phyloP scores from a whole-genome alignment of 2,888 invertebrate species.

The Coronaproctus castanopsis region DNA sequence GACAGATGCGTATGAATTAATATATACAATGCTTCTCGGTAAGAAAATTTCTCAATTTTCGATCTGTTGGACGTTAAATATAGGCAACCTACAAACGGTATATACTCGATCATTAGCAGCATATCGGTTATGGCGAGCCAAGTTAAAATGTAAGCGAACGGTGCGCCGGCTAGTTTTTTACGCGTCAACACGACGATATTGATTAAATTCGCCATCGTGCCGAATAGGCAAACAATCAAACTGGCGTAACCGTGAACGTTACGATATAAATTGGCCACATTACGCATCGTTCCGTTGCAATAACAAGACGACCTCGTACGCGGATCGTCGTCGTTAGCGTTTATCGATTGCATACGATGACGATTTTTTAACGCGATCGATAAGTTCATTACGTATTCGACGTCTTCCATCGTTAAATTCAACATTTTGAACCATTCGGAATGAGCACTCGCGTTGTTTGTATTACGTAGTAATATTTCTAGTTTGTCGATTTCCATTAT shows the following conservation, averaged over 20 bases:
- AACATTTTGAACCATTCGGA: conserved; percentile 1
- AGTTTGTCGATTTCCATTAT: no score
- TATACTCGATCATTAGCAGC: conserved; percentile 71
- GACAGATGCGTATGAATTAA: conserved; percentile 64
- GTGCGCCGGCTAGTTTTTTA: conserved; percentile 56
- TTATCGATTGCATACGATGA: not conserved
- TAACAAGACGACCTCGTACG: conserved; percentile 10
- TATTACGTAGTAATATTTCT: no score
- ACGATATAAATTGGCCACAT: conserved; percentile 38
- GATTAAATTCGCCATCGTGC: conserved; percentile 63
- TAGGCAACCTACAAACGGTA: conserved; percentile 49
- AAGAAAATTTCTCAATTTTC: conserved; percentile 37
- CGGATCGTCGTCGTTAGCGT: not conserved
- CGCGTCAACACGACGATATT: conserved; percentile 72
- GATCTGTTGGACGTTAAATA: conserved; percentile 38
- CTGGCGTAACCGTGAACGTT: conserved; percentile 64
- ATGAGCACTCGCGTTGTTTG: not conserved
- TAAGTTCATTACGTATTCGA: conserved; percentile 3
- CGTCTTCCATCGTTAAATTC: conserved; percentile 5
- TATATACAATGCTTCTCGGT: conserved; percentile 49
- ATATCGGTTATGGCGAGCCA: conserved; percentile 73
- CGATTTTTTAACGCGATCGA: not conserved
- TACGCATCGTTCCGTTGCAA: conserved; percentile 27
- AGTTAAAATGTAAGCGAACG: conserved; percentile 69
- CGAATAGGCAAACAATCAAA: conserved; percentile 64